Base-by-base conservation (phyloP, 2,113 vertebrate species). In the Saccopteryx bilineata region DNA sequence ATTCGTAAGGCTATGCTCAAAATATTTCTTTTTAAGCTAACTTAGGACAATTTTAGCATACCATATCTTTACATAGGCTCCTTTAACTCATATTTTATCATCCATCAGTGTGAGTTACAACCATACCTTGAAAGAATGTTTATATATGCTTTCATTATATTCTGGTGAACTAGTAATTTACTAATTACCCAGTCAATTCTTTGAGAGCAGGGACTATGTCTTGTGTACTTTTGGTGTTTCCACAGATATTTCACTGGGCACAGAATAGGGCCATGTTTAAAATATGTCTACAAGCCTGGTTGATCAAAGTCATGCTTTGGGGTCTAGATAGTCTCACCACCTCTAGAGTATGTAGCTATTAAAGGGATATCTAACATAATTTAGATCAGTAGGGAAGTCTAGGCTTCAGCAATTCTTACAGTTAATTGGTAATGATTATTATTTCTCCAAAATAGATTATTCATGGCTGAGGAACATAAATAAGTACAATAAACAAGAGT, bases 1-100 rank as follows among this genome's bases (percentile, higher is more conserved):
- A 98, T 98, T 54, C 91, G 71, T 39, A 98, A 96, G 90, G 74
- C 94, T 13, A 2, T 97, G 24, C n/a, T 96, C 13, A 97, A 93
- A 92, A 7, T 96, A 5, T 87, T 95, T 15, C 72, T 84, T 65
- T 46, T 54, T 31, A 97, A 96, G 39, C 10, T 39, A 69, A 48
- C n/a, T 92, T 97, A 97, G 68, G 23, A 50, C 58, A 58, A 19
- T 85, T 96, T 95, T 33, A 61, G 15, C 15, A 5, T 82, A n/a
- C 0, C 3, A 8, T 33, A 81, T 79, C 33, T 81, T 84, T 15
- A n/a, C 0, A 48, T 52, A 85, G 6, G 71, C 71, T 94, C 46
- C 15, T n/a, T 14, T 82, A 24, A 88, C 5, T 19, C 12, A 33
- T 79, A 15, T 66, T 92, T 90, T 15, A 81, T 87, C 28, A 60